Evolutionary conservation across 2,888 invertebrate species (phyloP), one percentile per base, ranked within the genome.

Genomic region (Neuroscelio doddi): DNA sequence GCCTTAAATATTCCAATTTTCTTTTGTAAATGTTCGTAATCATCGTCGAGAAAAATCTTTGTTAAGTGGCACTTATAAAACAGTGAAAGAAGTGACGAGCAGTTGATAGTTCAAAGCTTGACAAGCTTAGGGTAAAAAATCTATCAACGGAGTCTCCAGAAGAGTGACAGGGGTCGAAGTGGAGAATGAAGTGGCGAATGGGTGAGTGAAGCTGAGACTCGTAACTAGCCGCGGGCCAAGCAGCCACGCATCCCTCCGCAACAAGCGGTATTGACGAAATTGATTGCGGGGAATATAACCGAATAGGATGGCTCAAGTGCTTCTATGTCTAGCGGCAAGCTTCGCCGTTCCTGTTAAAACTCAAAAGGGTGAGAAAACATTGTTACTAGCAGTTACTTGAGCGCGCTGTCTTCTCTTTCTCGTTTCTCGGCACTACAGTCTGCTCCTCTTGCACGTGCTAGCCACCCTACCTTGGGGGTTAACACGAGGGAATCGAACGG

Each of bases 251-350:
- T 70, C 75, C 76, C 72, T 76, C 78, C 73, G 75, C 79, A 80
- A 80, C 80, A 80, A 80, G 79, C 79, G 77, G 76, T 79, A 80
- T 80, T 80, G 80, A 80, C 78, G 79, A 80, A 80, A 80, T 80
- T 80, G 80, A 80, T 80, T 80, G 80, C 74, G 74, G 76, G 73
- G 75, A 72, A 74, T 78, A 74, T 75, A 79, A 70, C 55, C 61
- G 66, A 64, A 63, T 59, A 64, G 58, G 69, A 67, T 59, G 64
- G 61, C 57, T 53, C 52, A 64, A 32, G 55, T 56, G 64, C 52
- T 50, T 58, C 64, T 50, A 46, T 44, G 49, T 24, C 45, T 55
- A 50, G 70, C 71, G 72, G 70, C 75, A 73, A n/a, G 50, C 62
- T 15, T 45, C n/a, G n/a, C n/a, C n/a, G n/a, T n/a, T n/a, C n/a